Base-by-base conservation (phyloP, 2,797 vertebrate genomes). In the Channa striata region DNA sequence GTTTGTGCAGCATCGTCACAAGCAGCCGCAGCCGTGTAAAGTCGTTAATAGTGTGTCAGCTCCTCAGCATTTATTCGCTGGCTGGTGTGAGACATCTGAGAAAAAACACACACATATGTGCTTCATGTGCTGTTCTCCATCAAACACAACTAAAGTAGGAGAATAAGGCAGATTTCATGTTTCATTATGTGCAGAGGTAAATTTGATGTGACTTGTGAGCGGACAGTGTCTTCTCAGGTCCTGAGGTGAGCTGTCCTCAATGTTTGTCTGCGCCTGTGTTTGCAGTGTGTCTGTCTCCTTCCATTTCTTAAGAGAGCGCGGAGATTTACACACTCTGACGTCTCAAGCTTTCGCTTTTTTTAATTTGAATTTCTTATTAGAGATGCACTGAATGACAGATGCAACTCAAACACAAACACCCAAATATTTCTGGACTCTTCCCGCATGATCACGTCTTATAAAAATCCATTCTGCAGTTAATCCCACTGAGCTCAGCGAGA, bases 21-120 rank as follows among this genome's bases (percentile, higher is more conserved):
- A 74, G 57, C 63, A 59, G 59, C 62, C 53, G 42, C 34, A 68
- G 59, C 52, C 56, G 48, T 75, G 54, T 62, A 61, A 39, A 77
- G 67, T 9, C 33, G 61, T 70, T 71, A 50, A 59, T 19, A 16
- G 40, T 49, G 53, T 21, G 54, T 67, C 74, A 59, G 81, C 69
- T 81, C 13, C 68, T 48, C 34, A 60, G 76, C 82, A 61, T 71
- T 75, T 67, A 64, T 66, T 68, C 81, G 47, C 46, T 62, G 64
- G 60, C 76, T 77, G 8, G 61, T 48, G 68, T 60, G 65, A 69
- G 33, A 59, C 0, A 23, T 16, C 59, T 44, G 56, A 40, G 43
- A 11, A 16, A 17, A 8, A 37, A 6, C 2, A 30, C 25, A 30
- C n/a, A n/a, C n/a, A n/a, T n/a, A n/a, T 3, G 19, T 19, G 3